Base-by-base conservation (phyloP, 2,888 invertebrate species). In the Caradrina kadenii region DNA sequence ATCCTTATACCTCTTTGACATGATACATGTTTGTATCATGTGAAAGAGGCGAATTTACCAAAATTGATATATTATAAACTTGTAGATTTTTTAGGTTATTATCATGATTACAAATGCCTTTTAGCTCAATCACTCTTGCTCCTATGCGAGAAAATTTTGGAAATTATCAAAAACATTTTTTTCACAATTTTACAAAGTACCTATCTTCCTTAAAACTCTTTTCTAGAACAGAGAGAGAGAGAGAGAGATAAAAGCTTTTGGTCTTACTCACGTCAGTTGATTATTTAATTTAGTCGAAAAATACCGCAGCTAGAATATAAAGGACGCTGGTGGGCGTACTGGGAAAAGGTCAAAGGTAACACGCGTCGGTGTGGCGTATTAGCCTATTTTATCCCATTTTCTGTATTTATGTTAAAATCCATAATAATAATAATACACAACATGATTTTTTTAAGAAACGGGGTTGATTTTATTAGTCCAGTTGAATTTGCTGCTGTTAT, bases 281-380 rank as follows among this genome's bases (percentile, higher is more conserved):
- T 66, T 69, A 69, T 72, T 66, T 52, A 63, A 68, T 76, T 71
- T 67, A 26, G 56, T 19, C 55, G 59, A 69, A 68, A 71, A 71
- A 74, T 65, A 56, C 31, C 54, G 69, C 69, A 60, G 68, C 70
- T 79, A 71, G 63, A 81, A 76, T 76, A 74, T 73, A 69, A 67
- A 76, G 69, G 68, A 64, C 42, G 58, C 15, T 50, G 26, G 79
- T 77, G 77, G 84, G 84, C 79, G 83, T 76, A 45, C 52, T 69
- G 66, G 60, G 73, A 74, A 89, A 90, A 91, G 89, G 91, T 88
- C 84, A 90, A 84, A 90, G 91, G 87, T 90, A 78, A 82, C 69
- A 69, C 56, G 59, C 63, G 69, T 77, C 55, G 70, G 80, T 75
- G 66, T 69, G 69, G 39, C 65, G 58, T 69, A 52, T 61, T 58